Conservation (phyloP, 2,888 invertebrate genomes). For the Chironomus riparius region DNA sequence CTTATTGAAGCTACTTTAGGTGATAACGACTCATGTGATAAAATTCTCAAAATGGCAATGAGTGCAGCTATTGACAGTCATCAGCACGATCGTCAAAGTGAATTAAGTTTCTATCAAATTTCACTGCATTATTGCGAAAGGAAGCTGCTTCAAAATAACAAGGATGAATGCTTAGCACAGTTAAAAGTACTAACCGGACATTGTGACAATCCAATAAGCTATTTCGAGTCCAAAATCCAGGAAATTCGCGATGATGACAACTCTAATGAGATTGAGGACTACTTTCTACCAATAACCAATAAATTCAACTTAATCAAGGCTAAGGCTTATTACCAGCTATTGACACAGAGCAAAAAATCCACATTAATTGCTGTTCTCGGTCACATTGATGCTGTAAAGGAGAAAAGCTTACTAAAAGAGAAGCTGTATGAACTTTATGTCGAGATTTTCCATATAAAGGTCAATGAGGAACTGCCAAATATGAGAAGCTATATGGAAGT, state of each 20-base stretch:
- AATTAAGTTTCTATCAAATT: slow-evolving; percentile 31
- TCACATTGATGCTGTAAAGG: neutral
- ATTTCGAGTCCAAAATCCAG: neutral
- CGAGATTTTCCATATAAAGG: slow-evolving; percentile 33
- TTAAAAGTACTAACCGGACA: neutral
- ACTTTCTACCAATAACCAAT: slow-evolving; percentile 35
- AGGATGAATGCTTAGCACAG: neutral
- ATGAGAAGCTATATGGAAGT: slow-evolving; percentile 30
- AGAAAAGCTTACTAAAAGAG: slow-evolving; percentile 33
- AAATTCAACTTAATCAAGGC: slow-evolving; percentile 34
- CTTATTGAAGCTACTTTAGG: slow-evolving; percentile 50
- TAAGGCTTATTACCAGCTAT: slow-evolving; percentile 33
- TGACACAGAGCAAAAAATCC: slow-evolving; percentile 31
- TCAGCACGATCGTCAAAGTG: slow-evolving; percentile 30
- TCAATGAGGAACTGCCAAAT: slow-evolving; percentile 31
- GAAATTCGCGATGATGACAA: neutral
- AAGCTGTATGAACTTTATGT: slow-evolving; percentile 43
- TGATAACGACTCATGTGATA: slow-evolving; percentile 42
- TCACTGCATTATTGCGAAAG: slow-evolving; percentile 31
- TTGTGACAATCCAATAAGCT: neutral
- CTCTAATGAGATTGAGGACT: slow-evolving; percentile 27
- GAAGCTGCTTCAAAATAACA: slow-evolving; percentile 28
- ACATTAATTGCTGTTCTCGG: slow-evolving; percentile 33
- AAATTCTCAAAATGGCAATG: slow-evolving; percentile 46
- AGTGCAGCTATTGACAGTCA: slow-evolving; percentile 33